A percentile compares a stretch with the other conserved stretches of the same genome.
phyloP scores from a whole-genome alignment of 2,797 vertebrate genomes.

The Ptychobarbus kaznakovi region DNA sequence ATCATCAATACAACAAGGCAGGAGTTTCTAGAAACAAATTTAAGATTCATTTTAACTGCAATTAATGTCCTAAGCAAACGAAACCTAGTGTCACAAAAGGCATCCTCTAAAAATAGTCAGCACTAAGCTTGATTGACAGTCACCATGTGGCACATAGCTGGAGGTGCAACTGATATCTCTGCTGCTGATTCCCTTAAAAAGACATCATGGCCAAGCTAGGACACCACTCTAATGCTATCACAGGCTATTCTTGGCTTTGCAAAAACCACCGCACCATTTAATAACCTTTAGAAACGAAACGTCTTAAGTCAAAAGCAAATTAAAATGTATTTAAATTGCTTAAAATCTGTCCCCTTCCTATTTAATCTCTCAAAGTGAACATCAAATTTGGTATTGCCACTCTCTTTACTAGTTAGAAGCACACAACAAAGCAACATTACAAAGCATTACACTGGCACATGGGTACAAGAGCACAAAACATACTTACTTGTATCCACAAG shows the following conservation, averaged over 20 bases:
- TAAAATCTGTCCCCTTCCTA: too few relatives aligned
- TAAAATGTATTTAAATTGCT: neutral
- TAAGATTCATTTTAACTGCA: conserved; percentile 20
- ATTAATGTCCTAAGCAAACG: conserved; percentile 47
- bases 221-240: conserved; percentile 86
- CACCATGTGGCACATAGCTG: conserved; percentile 91
- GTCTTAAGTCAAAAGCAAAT: neutral
- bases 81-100: conserved; percentile 81
- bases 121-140: conserved; percentile 80
- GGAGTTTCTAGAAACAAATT: neutral
- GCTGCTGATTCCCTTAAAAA: conserved; percentile 99
- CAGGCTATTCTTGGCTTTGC: conserved; percentile 90
- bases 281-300: conserved; percentile 77
- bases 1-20: neutral
- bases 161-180: conserved; percentile 84
- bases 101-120: conserved; percentile 85
- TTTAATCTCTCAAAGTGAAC: neutral
- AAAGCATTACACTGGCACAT: conserved; percentile 41
- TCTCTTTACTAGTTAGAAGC: conserved; percentile 12
- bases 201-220: conserved; percentile 85
- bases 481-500: conserved; percentile 88
- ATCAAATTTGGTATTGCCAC: neutral
- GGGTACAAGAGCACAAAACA: conserved; percentile 57
- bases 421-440: conserved; percentile 36
- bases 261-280: conserved; percentile 74